These are phyloP conservation scores for Marcusenius ussheri DNA, from an alignment of 2,113 vertebrate species.

Conservation along the genomic window DNA sequence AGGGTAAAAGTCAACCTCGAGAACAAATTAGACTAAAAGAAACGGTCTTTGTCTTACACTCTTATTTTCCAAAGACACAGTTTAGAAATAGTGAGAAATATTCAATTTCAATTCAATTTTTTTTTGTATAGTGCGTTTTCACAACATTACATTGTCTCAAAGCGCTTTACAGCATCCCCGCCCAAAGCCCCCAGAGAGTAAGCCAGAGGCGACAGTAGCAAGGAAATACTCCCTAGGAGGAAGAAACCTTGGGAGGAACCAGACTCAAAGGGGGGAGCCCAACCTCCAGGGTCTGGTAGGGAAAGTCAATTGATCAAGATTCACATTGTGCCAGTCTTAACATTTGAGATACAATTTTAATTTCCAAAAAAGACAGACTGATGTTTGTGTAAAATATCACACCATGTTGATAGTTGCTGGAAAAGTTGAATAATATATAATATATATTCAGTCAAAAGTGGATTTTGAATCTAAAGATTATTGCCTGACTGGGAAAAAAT, in stretches of 20 bases:
- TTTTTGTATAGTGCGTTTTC: too few relatives aligned
- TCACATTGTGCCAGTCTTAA: too few relatives aligned
- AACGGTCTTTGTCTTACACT: neutral
- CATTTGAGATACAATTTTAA: neutral
- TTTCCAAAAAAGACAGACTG: neutral
- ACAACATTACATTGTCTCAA: too few relatives aligned
- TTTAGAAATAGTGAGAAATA: neutral
- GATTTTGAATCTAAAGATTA: neutral
- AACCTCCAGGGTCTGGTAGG: too few relatives aligned
- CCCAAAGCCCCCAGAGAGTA: too few relatives aligned
- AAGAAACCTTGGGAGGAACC: too few relatives aligned
- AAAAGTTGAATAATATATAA: neutral
- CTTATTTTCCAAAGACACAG: neutral
- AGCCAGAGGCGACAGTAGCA: too few relatives aligned
- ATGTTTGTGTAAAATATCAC: neutral
- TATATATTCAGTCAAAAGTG: neutral
- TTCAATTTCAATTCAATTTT: too few relatives aligned
- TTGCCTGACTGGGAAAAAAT: neutral
- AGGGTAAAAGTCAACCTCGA: neutral
- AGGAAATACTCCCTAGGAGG: too few relatives aligned
- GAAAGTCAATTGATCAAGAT: too few relatives aligned
- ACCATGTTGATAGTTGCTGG: neutral
- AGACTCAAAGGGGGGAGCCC: too few relatives aligned
- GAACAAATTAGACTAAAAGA: neutral
- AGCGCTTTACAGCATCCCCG: too few relatives aligned